phyloP scores from a whole-genome alignment of 2,888 invertebrate genomes.

The Cosmia pyralina region DNA sequence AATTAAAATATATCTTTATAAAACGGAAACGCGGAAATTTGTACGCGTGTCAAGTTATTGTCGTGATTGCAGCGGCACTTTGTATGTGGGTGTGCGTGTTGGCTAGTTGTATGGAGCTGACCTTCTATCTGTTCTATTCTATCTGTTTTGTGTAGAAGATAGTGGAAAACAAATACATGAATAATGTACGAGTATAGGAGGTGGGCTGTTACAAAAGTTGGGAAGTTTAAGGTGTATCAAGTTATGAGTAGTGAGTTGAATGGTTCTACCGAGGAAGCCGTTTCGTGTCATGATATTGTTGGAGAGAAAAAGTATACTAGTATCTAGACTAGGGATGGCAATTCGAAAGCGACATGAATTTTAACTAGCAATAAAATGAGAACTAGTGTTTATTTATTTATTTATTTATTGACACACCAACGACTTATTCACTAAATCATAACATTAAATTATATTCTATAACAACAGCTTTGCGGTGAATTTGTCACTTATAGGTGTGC shows the following conservation, averaged over 20 bases:
- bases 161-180: conserved; percentile 46
- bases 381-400: no score
- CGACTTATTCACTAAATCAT: no score
- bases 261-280: conserved; percentile 15
- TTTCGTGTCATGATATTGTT: conserved; percentile 19
- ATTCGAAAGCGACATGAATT: background rate
- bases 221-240: conserved; percentile 32
- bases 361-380: no score
- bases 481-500: no score
- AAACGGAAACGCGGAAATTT: no score
- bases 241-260: conserved; percentile 30
- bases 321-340: conserved; percentile 14
- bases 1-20: no score
- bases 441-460: no score
- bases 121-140: background rate
- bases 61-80: no score
- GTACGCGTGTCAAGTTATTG: no score
- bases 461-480: no score
- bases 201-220: conserved; percentile 32
- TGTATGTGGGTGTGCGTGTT: background rate
- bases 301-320: background rate
- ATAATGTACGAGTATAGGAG: conserved; percentile 47
- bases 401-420: no score
- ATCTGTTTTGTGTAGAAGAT: background rate
- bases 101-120: background rate